phyloP scores from a whole-genome alignment of 2,888 invertebrate genomes.

The Trissolcus japonicus region DNA sequence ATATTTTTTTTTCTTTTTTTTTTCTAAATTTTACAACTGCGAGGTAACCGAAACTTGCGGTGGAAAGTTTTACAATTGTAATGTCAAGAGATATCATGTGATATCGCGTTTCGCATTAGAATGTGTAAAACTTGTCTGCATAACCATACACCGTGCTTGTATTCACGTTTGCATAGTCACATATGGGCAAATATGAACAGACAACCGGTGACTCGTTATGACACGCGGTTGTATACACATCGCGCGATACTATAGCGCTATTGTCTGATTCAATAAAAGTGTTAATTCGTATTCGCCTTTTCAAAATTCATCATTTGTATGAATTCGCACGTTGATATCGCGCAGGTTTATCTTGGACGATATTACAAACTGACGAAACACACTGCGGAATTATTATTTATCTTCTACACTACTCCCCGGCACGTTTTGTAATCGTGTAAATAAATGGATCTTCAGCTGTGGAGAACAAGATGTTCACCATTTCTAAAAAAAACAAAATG shows the following conservation, averaged over 20 bases:
- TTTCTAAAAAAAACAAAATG: no score
- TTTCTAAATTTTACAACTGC: constrained; percentile 5
- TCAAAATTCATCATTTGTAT: constrained; percentile 2
- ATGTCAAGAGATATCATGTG: constrained; percentile 36
- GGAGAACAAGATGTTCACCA: constrained; percentile 4
- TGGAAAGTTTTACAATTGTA: constrained; percentile 48
- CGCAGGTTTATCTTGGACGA: background rate
- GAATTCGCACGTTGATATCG: background rate
- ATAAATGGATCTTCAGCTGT: constrained; percentile 4
- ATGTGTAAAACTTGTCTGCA: constrained; percentile 41
- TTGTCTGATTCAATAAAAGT: constrained; percentile 26
- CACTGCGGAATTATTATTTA: background rate
- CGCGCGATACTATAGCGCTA: background rate
- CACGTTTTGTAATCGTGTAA: background rate
- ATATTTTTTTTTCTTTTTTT: no score
- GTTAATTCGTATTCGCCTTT: constrained; percentile 17
- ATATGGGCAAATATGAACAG: constrained; percentile 44
- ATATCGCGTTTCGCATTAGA: constrained; percentile 47
- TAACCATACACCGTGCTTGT: constrained; percentile 13
- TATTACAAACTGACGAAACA: constrained; percentile 6
- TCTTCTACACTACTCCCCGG: background rate
- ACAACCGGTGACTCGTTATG: constrained; percentile 31
- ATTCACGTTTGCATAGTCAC: constrained; percentile 38
- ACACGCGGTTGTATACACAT: background rate
- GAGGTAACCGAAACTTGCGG: constrained; percentile 16